phyloP scores from a whole-genome alignment of 2,888 invertebrate species.

The Volucella bombylans region DNA sequence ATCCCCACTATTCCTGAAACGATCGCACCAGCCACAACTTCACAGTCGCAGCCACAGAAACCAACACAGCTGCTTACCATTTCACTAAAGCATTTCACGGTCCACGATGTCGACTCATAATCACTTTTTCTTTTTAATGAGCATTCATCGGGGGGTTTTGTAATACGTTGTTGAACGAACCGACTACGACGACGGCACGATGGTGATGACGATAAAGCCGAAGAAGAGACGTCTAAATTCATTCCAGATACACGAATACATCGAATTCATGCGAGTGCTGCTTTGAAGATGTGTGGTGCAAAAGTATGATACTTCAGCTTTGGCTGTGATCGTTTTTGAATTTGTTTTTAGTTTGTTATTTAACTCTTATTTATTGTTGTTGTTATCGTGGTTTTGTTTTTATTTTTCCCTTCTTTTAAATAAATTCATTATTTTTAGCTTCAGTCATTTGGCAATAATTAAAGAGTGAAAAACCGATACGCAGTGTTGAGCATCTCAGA shows the following conservation, averaged over 20 bases:
- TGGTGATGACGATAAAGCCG: too few relatives aligned
- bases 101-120: slow-evolving; percentile 71
- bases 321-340: slow-evolving; percentile 8
- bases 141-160: slow-evolving; percentile 69
- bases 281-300: slow-evolving; percentile 32
- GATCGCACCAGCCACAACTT: neutral
- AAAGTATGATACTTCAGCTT: slow-evolving; percentile 25
- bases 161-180: slow-evolving; percentile 59
- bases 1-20: slow-evolving; percentile 49
- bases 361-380: slow-evolving; percentile 44
- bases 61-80: slow-evolving; percentile 62
- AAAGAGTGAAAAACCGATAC: slow-evolving; percentile 55
- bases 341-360: slow-evolving; percentile 63
- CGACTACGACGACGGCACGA: slow-evolving; percentile 11
- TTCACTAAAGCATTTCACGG: slow-evolving; percentile 70
- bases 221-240: slow-evolving; percentile 35
- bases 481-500: slow-evolving; percentile 37
- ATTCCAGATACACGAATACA: slow-evolving; percentile 2
- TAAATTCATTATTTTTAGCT: neutral
- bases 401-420: neutral
- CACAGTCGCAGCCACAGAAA: slow-evolving; percentile 8
- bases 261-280: neutral
- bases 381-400: neutral
- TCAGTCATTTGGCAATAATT: slow-evolving; percentile 39
- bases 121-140: slow-evolving; percentile 74